Evolutionary conservation across 2,888 invertebrate species (phyloP).

Genomic region (Hydraecia micacea): DNA sequence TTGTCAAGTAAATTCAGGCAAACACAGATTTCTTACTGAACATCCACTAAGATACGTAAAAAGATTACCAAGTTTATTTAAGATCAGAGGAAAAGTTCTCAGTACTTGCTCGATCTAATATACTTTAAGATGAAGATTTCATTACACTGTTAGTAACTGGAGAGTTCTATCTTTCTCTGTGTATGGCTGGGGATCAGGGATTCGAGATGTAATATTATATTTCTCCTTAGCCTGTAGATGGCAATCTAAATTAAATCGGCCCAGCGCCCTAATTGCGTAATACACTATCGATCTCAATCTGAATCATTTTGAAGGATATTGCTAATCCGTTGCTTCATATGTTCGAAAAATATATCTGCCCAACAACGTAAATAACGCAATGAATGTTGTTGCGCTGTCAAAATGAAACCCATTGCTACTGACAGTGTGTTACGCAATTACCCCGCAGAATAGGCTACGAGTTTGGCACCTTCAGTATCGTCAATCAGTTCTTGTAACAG

Average conservation of each 20-base stretch:
- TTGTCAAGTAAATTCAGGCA: constrained; percentile 14
- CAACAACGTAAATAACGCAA: too few relatives aligned
- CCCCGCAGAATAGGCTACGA: too few relatives aligned
- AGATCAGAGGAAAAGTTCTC: constrained; percentile 27
- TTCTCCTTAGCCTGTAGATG: background rate
- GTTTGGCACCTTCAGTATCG: too few relatives aligned
- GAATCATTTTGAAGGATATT: too few relatives aligned
- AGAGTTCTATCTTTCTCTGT: background rate
- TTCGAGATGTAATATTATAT: constrained; percentile 10
- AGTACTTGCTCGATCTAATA: constrained; percentile 14
- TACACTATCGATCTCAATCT: too few relatives aligned
- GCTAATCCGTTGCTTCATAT: too few relatives aligned
- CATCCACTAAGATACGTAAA: constrained; percentile 2
- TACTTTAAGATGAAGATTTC: constrained; percentile 14
- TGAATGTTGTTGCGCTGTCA: too few relatives aligned
- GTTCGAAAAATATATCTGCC: too few relatives aligned
- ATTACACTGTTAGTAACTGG: constrained; percentile 16
- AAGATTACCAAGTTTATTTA: constrained; percentile 23
- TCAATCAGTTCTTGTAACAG: background rate
- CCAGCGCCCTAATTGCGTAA: too few relatives aligned
- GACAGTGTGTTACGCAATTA: too few relatives aligned
- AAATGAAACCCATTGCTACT: too few relatives aligned
- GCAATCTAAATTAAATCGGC: background rate
- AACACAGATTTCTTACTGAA: constrained; percentile 12
- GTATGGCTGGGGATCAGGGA: background rate